Evolutionary conservation across 2,113 vertebrate genomes (phyloP).

Genomic region (Saguinus midas): DNA sequence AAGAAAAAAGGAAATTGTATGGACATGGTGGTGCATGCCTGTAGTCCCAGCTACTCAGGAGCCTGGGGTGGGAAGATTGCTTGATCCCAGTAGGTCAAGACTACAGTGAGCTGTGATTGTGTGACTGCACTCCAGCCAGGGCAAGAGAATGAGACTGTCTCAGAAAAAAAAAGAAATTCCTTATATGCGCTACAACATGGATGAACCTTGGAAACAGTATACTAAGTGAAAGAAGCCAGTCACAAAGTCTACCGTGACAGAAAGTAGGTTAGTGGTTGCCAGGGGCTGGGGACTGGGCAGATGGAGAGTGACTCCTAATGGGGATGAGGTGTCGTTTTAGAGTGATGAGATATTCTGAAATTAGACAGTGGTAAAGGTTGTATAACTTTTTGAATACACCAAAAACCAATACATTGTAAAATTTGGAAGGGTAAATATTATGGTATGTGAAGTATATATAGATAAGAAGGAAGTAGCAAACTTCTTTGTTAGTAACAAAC

Average conservation of each 20-base stretch:
- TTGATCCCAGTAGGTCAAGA: too few species aligned
- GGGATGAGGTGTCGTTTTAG: background rate
- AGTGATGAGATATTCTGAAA: background rate
- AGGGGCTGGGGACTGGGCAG: background rate
- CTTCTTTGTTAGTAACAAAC: background rate
- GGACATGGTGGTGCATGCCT: too few species aligned
- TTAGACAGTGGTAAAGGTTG: background rate
- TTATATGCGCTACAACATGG: too few species aligned
- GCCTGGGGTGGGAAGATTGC: too few species aligned
- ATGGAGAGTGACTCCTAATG: background rate
- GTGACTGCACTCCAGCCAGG: too few species aligned
- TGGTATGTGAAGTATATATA: background rate
- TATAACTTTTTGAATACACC: background rate
- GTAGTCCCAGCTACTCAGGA: too few species aligned
- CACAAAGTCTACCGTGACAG: background rate
- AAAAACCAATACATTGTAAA: background rate
- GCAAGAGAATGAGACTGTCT: too few species aligned
- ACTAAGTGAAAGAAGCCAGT: too few species aligned
- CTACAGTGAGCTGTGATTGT: too few species aligned
- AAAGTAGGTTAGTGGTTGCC: background rate
- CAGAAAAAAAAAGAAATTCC: background rate
- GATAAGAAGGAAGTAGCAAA: background rate
- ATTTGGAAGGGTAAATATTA: background rate
- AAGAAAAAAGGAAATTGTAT: too few species aligned
- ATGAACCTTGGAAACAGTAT: too few species aligned